Evolutionary conservation across 1,140 invertebrate genomes (phyloP).

Genomic region (Hypsibius dujardini): DNA sequence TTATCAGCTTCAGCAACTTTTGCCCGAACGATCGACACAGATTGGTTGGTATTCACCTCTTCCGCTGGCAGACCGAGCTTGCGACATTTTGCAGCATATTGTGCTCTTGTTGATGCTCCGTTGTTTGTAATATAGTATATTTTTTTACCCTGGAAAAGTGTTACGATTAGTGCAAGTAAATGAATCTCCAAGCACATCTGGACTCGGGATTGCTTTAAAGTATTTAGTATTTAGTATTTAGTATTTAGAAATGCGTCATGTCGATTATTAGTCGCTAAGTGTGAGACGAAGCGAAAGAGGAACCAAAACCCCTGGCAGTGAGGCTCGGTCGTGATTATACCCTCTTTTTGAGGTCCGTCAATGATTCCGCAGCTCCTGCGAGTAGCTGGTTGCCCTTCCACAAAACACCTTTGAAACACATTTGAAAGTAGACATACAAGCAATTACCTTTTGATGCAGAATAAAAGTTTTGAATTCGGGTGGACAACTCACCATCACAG

Average conservation of each 20-base stretch:
- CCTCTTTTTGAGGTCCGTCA: slow-evolving; percentile 48
- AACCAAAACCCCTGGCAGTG: too few relatives aligned
- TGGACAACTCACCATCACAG: background rate
- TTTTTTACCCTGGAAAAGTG: slow-evolving; percentile 47
- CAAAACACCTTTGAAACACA: slow-evolving; percentile 48
- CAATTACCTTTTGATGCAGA: background rate
- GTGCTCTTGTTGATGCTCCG: slow-evolving; percentile 60
- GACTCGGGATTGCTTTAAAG: slow-evolving; percentile 1
- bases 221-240: too few relatives aligned
- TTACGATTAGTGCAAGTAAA: background rate
- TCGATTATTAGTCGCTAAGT: too few relatives aligned
- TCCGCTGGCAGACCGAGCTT: slow-evolving; percentile 46
- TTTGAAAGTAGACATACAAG: background rate
- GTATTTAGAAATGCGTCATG: too few relatives aligned
- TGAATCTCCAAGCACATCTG: background rate
- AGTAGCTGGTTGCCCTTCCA: slow-evolving; percentile 57
- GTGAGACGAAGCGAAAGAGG: too few relatives aligned
- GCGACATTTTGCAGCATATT: slow-evolving; percentile 56
- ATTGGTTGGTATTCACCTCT: slow-evolving; percentile 23
- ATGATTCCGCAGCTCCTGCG: slow-evolving; percentile 46
- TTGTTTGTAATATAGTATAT: slow-evolving; percentile 87
- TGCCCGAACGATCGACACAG: too few relatives aligned
- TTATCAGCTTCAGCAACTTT: background rate
- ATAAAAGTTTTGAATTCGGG: background rate
- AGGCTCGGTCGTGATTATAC: slow-evolving; percentile 13